Conservation (phyloP, 1,140 invertebrate genomes). For the Calycopis cecrops region DNA sequence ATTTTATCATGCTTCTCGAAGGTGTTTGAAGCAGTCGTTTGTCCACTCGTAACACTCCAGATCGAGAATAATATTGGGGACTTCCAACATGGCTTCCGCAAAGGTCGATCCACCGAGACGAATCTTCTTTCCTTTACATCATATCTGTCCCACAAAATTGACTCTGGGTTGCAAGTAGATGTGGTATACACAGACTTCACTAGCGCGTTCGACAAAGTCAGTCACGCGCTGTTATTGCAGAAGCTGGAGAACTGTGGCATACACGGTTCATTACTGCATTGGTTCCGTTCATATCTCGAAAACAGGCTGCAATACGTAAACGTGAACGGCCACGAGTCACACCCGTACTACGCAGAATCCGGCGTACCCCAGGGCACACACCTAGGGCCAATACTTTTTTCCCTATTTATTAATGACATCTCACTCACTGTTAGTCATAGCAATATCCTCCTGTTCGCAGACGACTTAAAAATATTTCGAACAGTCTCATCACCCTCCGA, state of each 20-base stretch:
- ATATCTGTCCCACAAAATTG: neutral
- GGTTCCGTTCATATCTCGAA: neutral
- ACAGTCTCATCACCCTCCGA: neutral
- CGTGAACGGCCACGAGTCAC: neutral
- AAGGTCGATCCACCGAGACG: no score
- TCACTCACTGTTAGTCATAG: neutral
- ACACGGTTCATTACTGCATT: neutral
- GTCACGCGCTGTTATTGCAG: neutral
- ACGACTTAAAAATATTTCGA: conserved; percentile 10
- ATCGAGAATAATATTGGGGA: no score
- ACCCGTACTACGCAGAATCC: neutral
- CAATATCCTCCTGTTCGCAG: neutral
- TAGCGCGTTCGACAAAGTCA: conserved; percentile 1
- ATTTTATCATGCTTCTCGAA: neutral
- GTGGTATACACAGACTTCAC: no score
- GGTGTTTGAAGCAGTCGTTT: neutral
- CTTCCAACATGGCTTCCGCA: no score
- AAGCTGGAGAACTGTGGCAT: neutral
- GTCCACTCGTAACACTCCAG: neutral
- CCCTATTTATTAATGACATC: conserved; percentile 7
- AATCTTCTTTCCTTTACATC: neutral
- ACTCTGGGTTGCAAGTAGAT: neutral
- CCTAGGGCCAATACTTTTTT: conserved; percentile 12
- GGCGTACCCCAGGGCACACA: conserved; percentile 7
- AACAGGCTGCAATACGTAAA: neutral